phyloP scores from a whole-genome alignment of 2,888 invertebrate genomes.

The Andrena trimmerana region DNA sequence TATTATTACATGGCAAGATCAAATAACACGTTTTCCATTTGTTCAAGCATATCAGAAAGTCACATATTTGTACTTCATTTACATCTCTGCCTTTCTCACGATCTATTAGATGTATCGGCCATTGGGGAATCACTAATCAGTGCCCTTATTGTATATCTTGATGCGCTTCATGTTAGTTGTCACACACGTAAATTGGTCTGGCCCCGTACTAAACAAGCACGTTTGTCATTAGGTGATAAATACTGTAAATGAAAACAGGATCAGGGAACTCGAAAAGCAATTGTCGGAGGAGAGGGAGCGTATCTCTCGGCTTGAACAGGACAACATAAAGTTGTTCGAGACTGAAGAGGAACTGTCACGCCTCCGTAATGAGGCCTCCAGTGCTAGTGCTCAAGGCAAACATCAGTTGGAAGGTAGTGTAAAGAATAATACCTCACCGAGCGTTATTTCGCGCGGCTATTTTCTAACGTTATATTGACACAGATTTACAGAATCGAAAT shows the following conservation, averaged over 20 bases:
- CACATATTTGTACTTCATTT: conserved; percentile 32
- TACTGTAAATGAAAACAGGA: conserved; percentile 84
- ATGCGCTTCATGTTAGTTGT: conserved; percentile 46
- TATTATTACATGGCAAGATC: conserved; percentile 38
- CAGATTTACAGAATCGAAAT: conserved; percentile 77
- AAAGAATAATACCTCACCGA: background rate
- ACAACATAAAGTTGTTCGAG: conserved; percentile 88
- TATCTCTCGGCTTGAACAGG: conserved; percentile 85
- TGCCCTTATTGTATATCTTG: conserved; percentile 27
- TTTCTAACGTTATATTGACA: conserved; percentile 22
- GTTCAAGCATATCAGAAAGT: conserved; percentile 29
- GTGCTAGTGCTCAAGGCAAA: conserved; percentile 75
- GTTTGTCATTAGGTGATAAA: conserved; percentile 84
- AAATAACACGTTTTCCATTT: conserved; percentile 54
- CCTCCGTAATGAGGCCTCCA: conserved; percentile 87
- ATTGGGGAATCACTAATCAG: conserved; percentile 14
- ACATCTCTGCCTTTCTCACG: conserved; percentile 8
- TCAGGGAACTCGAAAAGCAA: conserved; percentile 86
- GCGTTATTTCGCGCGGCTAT: background rate
- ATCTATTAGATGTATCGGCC: background rate
- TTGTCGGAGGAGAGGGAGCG: conserved; percentile 85
- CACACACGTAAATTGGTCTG: conserved; percentile 1
- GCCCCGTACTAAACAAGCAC: conserved; percentile 53
- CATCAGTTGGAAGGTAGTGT: conserved; percentile 69
- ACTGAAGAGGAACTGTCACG: conserved; percentile 89